A percentile compares a stretch with the other conserved stretches of the same genome.
phyloP scores from a whole-genome alignment of 2,888 invertebrate genomes.

The Incurvaria masculella region DNA sequence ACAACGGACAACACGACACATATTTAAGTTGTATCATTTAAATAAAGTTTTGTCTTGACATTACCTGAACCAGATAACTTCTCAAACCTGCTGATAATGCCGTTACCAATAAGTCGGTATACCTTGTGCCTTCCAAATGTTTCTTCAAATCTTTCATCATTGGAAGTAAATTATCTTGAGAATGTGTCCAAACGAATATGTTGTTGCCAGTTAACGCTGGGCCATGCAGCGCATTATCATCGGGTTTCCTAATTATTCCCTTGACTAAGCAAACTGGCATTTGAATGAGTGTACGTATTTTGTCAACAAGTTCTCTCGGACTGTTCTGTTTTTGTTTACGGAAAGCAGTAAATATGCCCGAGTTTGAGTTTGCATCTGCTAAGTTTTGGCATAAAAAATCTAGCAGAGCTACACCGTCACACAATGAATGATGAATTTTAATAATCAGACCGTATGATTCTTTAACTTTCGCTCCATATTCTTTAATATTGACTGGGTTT shows the following conservation, averaged over 20 bases:
- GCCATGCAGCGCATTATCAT: conserved; percentile 43
- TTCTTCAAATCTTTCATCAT: conserved; percentile 34
- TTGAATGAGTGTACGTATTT: conserved; percentile 24
- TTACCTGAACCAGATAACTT: conserved; percentile 37
- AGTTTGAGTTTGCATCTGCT: conserved; percentile 30
- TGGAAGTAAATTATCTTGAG: conserved; percentile 30
- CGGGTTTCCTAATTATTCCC: conserved; percentile 27
- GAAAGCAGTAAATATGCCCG: neutral
- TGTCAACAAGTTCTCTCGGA: conserved; percentile 20
- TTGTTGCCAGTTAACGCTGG: conserved; percentile 38
- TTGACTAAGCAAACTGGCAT: conserved; percentile 27
- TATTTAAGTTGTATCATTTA: conserved; percentile 8
- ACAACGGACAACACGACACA: conserved; percentile 14
- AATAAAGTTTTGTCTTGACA: conserved; percentile 8
- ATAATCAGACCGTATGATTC: conserved; percentile 42
- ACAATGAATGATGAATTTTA: conserved; percentile 53
- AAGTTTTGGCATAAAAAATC: conserved; percentile 43
- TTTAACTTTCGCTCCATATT: conserved; percentile 20
- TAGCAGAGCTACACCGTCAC: conserved; percentile 51
- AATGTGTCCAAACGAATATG: conserved; percentile 33
- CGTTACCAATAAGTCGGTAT: conserved; percentile 44
- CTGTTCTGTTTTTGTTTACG: conserved; percentile 12
- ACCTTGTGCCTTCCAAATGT: conserved; percentile 27
- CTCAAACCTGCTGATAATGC: conserved; percentile 46
- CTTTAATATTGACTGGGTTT: conserved; percentile 18